Conservation (phyloP, 1,140 invertebrate species). For the Brachionus angularis region DNA sequence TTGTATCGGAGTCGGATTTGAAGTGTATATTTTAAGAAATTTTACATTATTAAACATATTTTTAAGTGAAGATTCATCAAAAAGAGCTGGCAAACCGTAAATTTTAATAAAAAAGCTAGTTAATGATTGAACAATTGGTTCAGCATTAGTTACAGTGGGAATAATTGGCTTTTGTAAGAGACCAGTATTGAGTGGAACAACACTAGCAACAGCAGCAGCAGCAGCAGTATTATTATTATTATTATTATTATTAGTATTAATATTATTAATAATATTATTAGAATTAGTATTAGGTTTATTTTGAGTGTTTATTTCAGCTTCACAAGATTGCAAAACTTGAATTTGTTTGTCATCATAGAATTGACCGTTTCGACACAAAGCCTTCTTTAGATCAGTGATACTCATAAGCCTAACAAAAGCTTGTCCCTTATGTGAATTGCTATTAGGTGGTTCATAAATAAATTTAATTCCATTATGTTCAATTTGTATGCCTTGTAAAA, state of each 20-base stretch:
- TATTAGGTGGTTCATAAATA: conserved; percentile 72
- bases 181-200: no score
- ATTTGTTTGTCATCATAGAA: conserved; percentile 49
- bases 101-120: conserved; percentile 20
- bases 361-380: conserved; percentile 62
- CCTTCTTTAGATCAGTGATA: conserved; percentile 66
- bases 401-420: conserved; percentile 72
- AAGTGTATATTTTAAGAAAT: background rate
- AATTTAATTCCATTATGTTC: conserved; percentile 77
- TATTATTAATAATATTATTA: no score
- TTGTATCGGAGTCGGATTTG: conserved; percentile 13
- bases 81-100: conserved; percentile 15
- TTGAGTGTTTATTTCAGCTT: background rate
- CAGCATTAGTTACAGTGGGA: no score
- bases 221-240: no score
- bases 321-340: conserved; percentile 46
- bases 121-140: no score
- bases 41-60: conserved; percentile 40
- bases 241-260: no score
- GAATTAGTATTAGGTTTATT: background rate
- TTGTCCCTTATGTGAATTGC: conserved; percentile 66
- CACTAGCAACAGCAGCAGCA: no score
- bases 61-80: conserved; percentile 9
- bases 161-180: no score
- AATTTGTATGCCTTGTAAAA: conserved; percentile 73